These are phyloP conservation scores for Cantharis rufa DNA, from an alignment of 2,888 invertebrate species.

Conservation along the genomic window DNA sequence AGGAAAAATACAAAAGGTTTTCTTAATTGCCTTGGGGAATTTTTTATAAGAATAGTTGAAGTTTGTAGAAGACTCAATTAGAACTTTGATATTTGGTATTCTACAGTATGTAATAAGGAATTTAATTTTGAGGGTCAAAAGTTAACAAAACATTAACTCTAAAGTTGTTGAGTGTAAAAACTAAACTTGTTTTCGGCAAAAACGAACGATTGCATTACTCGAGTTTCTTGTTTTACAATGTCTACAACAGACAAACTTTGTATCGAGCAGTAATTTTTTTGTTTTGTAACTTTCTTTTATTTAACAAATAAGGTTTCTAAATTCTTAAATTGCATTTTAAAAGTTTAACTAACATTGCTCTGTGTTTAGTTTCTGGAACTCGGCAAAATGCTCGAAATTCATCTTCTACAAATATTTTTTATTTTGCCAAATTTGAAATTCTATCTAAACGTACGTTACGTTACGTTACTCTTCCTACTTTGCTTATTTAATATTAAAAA, in stretches of 20 bases:
- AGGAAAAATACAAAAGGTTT: slow-evolving; percentile 4
- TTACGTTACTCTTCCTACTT: neutral
- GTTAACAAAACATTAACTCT: slow-evolving; percentile 4
- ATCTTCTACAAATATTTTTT: neutral
- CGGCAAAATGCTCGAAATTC: neutral
- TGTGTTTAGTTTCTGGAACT: neutral
- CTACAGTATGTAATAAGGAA: neutral
- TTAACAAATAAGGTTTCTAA: neutral
- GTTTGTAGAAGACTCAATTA: slow-evolving; percentile 1
- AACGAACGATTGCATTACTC: slow-evolving; percentile 14
- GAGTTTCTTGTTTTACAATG: slow-evolving; percentile 14
- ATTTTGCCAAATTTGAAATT: neutral
- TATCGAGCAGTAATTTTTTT: slow-evolving; percentile 5
- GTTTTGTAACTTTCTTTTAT: neutral
- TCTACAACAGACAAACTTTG: slow-evolving; percentile 13
- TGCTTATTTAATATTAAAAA: neutral
- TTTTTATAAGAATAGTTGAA: slow-evolving; percentile 5
- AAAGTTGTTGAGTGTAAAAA: slow-evolving; percentile 11
- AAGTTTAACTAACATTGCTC: neutral
- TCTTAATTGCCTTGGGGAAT: slow-evolving; percentile 6
- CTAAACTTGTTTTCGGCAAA: slow-evolving; percentile 12
- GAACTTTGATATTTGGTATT: slow-evolving; percentile 5
- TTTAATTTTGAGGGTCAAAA: slow-evolving; percentile 3
- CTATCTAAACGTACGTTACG: too few species aligned
- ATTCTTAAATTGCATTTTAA: neutral